Conservation (phyloP, 2,888 invertebrate genomes). For the Entomobrya multifasciata region DNA sequence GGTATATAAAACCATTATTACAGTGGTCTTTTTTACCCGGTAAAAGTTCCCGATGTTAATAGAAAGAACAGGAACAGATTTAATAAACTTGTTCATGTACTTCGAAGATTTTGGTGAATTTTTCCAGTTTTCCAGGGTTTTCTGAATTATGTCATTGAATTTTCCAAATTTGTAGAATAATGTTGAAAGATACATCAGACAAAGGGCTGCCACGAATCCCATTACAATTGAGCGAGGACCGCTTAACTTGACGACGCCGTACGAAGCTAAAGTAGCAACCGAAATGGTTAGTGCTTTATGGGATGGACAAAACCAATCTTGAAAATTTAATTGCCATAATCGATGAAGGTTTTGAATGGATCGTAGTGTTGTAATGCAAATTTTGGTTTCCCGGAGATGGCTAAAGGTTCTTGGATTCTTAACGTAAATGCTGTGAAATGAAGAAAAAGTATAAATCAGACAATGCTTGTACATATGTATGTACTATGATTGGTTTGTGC, state of each 20-base stretch:
- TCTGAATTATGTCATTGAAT: conserved; percentile 24
- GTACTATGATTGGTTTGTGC: too few species aligned
- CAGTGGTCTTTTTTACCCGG: conserved; percentile 44
- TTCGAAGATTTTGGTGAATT: neutral
- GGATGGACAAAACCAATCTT: conserved; percentile 52
- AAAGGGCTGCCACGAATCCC: conserved; percentile 47
- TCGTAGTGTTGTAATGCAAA: neutral
- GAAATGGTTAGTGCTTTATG: conserved; percentile 26
- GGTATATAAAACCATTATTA: conserved; percentile 48
- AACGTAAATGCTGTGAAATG: conserved; percentile 13
- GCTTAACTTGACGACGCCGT: conserved; percentile 50
- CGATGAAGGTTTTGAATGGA: conserved; percentile 56
- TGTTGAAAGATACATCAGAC: conserved; percentile 36
- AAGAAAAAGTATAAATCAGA: neutral
- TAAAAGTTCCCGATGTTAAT: conserved; percentile 46
- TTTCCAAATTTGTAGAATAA: conserved; percentile 56
- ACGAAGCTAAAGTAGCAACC: conserved; percentile 27
- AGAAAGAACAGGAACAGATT: conserved; percentile 31
- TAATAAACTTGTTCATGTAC: conserved; percentile 45
- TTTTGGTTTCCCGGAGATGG: conserved; percentile 3
- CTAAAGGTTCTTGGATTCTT: conserved; percentile 5
- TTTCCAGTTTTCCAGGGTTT: conserved; percentile 35
- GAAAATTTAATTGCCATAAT: conserved; percentile 37
- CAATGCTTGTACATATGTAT: neutral
- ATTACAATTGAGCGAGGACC: conserved; percentile 40